A percentile compares a stretch with the other conserved stretches of the same genome.
Conservation (phyloP, 2,797 vertebrate genomes). For the Tapirus indicus region DNA sequence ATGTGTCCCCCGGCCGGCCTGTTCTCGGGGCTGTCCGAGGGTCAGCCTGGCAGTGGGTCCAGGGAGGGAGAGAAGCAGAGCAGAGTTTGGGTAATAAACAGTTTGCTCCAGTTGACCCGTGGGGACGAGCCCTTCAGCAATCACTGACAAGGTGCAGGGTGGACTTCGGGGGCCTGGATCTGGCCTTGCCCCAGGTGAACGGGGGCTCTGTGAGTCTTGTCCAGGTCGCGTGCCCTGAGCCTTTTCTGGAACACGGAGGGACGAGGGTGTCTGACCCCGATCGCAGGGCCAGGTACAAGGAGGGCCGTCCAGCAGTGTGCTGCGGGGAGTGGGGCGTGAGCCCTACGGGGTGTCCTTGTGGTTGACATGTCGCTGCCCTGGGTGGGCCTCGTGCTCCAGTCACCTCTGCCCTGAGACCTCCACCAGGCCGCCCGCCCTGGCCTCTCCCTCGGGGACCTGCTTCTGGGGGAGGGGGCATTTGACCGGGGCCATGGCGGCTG, state of each 20-base stretch:
- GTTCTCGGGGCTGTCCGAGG: not conserved
- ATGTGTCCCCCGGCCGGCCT: not conserved
- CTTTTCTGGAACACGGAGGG: not conserved
- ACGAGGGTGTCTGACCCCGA: accelerated
- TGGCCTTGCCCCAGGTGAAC: not conserved
- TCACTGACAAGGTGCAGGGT: not conserved
- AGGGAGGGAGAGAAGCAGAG: too few relatives aligned
- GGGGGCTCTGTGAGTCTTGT: not conserved
- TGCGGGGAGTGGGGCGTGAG: not conserved
- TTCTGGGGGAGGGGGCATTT: too few relatives aligned
- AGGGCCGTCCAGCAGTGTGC: not conserved
- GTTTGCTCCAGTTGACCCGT: accelerated
- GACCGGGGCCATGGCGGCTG: not conserved
- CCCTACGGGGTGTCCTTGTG: not conserved
- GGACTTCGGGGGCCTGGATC: too few relatives aligned
- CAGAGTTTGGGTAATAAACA: not conserved
- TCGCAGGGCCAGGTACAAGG: not conserved
- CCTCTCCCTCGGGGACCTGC: not conserved
- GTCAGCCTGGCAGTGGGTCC: not conserved
- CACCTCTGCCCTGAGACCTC: not conserved
- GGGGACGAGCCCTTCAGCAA: not conserved
- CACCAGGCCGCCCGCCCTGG: not conserved
- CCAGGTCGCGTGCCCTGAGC: not conserved
- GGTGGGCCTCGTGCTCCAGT: too few relatives aligned
- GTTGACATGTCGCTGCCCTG: accelerated